Base-by-base conservation (phyloP, 2,888 invertebrate species). In the Chirona hameri region DNA sequence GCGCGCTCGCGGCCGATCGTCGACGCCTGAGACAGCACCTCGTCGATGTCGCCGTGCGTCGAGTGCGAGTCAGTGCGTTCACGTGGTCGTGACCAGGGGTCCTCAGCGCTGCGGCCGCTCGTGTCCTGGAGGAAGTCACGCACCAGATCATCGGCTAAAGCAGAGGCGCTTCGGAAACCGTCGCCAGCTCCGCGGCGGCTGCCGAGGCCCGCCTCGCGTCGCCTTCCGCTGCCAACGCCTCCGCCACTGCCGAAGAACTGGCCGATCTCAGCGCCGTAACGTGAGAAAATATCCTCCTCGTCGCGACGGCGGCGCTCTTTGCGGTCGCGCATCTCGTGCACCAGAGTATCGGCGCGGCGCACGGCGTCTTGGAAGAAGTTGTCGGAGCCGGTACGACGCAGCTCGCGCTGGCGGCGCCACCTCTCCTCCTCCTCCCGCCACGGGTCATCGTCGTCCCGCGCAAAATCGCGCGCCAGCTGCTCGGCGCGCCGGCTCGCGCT, bases 361-460 rank as follows among this genome's bases (percentile, higher is more conserved):
- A 76, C 76, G 76, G 76, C 76, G 14, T 24, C 12, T 24, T 46
- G 14, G 76, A 76, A 76, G 76, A 76, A 76, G 46, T 76, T 46
- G 24, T 76, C 76, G 5, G 76, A 46, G 76, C 21, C 76, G 39
- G 21, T 18, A 14, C 24, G 46, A 2, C 76, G 76, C 39, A 46
- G 18, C 76, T 76, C 39, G 7, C 46, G 39, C 46, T 76, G 76
- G 0, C 46, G 39, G 7, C 76, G 76, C 76, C 76, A 76, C 39
- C 76, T 39, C 24, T 39, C 76, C 46, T 76, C 76, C 76, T 76
- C 76, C 46, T 46, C 76, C 10, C 76, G 76, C 76, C 76, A 76
- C 39, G 76, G 76, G 76, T 76, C 76, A 39, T 76, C 76, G 46
- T 76, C 76, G 39, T 76, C 76, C 24, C 76, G 76, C 76, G 76